Evolutionary conservation across 2,113 vertebrate species (phyloP).

Genomic region (Triplophysa rosa): DNA sequence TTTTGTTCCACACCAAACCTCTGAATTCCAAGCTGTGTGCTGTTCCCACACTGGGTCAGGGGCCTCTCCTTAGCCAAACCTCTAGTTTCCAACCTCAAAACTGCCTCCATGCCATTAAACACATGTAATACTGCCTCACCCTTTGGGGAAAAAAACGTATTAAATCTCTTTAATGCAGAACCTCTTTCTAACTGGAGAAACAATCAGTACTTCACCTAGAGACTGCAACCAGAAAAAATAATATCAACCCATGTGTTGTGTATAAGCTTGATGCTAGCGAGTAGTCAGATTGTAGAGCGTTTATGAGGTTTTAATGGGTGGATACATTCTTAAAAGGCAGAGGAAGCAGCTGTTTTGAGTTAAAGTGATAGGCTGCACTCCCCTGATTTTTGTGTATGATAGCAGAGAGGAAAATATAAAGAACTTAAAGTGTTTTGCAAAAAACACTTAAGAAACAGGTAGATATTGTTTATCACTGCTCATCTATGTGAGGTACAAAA

Average conservation of each 20-base stretch:
- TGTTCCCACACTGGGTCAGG: slow-evolving; percentile 63
- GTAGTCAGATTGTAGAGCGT: background rate
- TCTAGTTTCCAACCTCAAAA: slow-evolving; percentile 3
- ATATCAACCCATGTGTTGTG: background rate
- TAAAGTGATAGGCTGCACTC: slow-evolving; percentile 21
- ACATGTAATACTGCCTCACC: background rate
- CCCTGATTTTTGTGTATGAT: slow-evolving; percentile 17
- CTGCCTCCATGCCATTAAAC: slow-evolving; percentile 14
- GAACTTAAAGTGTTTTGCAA: background rate
- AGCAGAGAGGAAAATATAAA: slow-evolving; percentile 2
- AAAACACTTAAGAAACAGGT: background rate
- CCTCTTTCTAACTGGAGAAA: background rate
- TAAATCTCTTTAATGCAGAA: background rate
- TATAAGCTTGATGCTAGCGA: background rate
- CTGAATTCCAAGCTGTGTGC: slow-evolving; percentile 67
- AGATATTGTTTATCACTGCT: background rate
- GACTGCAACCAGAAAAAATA: background rate
- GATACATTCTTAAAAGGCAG: slow-evolving; percentile 31
- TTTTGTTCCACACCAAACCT: slow-evolving; percentile 66
- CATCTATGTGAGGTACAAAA: too few species aligned
- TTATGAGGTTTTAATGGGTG: slow-evolving; percentile 38
- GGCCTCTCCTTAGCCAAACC: slow-evolving; percentile 3
- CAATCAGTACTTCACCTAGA: background rate
- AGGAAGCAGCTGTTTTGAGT: slow-evolving; percentile 39
- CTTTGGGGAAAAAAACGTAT: background rate